Conservation (phyloP, 2,888 invertebrate genomes). For the Prostheceraeus crozeri region DNA sequence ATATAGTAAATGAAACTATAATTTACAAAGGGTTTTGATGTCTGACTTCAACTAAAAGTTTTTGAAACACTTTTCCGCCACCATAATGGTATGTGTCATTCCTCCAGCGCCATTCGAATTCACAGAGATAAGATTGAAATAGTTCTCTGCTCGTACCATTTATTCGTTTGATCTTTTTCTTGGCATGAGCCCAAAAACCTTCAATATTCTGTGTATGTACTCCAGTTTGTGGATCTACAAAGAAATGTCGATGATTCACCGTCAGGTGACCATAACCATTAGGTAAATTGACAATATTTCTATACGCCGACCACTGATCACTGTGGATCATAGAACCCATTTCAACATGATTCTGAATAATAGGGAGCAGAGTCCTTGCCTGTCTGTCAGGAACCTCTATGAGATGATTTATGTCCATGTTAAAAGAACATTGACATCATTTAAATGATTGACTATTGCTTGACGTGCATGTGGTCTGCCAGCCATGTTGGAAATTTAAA, state of each 20-base stretch:
- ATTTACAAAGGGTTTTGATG: too few relatives aligned
- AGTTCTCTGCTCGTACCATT: slow-evolving; percentile 22
- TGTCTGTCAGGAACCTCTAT: slow-evolving; percentile 21
- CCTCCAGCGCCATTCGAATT: slow-evolving; percentile 30
- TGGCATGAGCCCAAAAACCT: slow-evolving; percentile 14
- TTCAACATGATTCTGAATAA: slow-evolving; percentile 16
- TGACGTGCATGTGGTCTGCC: too few relatives aligned
- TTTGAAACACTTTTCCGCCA: slow-evolving; percentile 24
- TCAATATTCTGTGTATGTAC: slow-evolving; percentile 21
- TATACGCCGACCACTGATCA: slow-evolving; percentile 23
- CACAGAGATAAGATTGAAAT: slow-evolving; percentile 20
- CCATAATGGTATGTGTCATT: slow-evolving; percentile 26
- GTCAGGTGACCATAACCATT: slow-evolving; percentile 17
- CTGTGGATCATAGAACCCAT: slow-evolving; percentile 22
- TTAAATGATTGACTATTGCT: too few relatives aligned
- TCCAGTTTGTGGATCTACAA: slow-evolving; percentile 8
- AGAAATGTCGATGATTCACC: slow-evolving; percentile 1
- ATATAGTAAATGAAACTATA: too few relatives aligned
- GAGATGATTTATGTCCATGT: not conserved
- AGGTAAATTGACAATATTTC: slow-evolving; percentile 5
- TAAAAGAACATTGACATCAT: too few relatives aligned
- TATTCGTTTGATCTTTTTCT: slow-evolving; percentile 23
- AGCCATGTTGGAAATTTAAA: too few relatives aligned
- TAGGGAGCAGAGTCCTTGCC: slow-evolving; percentile 13
- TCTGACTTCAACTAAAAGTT: too few relatives aligned